Conservation (phyloP, 2,113 vertebrate species). For the Perca schrenkii region DNA sequence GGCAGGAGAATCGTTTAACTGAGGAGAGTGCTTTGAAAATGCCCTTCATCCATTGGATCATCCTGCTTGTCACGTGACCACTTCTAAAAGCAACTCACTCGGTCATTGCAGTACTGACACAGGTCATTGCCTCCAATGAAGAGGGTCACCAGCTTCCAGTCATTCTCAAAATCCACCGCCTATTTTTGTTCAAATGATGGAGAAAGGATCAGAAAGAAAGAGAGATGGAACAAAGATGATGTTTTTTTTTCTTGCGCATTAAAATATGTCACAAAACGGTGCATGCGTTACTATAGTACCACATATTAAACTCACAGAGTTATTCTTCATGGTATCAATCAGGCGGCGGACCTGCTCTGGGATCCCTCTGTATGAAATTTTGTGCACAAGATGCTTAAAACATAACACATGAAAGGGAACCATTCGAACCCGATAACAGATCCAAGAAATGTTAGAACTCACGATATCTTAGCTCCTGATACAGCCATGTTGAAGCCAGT, state of each 20-base stretch:
- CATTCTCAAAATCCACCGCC: slow-evolving; percentile 89
- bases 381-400: not conserved
- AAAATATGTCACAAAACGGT: not conserved
- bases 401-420: not conserved
- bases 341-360: slow-evolving; percentile 85
- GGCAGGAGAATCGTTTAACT: not conserved
- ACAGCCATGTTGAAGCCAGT: slow-evolving; percentile 89
- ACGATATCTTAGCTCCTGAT: slow-evolving; percentile 87
- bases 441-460: slow-evolving; percentile 59
- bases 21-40: slow-evolving; percentile 4
- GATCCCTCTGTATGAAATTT: slow-evolving; percentile 83
- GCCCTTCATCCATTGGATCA: not conserved
- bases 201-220: not conserved
- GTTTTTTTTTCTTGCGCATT: not conserved
- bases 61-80: not conserved
- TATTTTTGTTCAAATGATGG: slow-evolving; percentile 65
- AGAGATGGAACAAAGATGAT: not conserved
- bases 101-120: slow-evolving; percentile 91
- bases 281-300: not conserved
- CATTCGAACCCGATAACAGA: not conserved
- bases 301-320: slow-evolving; percentile 81
- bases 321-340: slow-evolving; percentile 86
- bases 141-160: slow-evolving; percentile 96
- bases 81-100: slow-evolving; percentile 80
- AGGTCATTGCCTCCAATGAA: slow-evolving; percentile 92